A percentile compares a stretch with the other conserved stretches of the same genome.
phyloP scores from a whole-genome alignment of 2,113 vertebrate species.

The Macrotus californicus region DNA sequence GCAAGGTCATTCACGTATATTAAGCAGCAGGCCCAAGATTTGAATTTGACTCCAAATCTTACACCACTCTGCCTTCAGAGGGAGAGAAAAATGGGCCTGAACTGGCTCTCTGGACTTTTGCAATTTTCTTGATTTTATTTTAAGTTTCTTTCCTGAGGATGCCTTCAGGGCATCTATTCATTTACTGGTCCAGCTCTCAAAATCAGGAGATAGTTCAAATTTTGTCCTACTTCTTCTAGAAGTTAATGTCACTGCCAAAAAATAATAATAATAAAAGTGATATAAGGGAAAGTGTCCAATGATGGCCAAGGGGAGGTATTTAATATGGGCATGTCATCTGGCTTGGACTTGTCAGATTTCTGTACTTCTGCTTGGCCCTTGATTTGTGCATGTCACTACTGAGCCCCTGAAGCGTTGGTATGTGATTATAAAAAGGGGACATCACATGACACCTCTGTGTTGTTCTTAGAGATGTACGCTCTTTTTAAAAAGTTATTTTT shows the following conservation, averaged over 20 bases:
- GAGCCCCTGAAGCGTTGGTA: not conserved
- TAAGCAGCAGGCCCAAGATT: not conserved
- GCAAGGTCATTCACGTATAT: not conserved
- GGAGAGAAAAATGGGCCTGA: not conserved
- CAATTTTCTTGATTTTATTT: conserved; percentile 53
- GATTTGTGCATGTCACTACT: not conserved
- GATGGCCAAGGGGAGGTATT: not conserved
- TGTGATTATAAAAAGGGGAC: not conserved
- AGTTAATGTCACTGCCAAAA: conserved; percentile 10
- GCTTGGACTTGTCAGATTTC: not conserved
- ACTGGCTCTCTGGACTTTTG: not conserved
- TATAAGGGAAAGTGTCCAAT: not conserved
- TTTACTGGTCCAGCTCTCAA: conserved; percentile 23
- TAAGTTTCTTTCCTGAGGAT: conserved; percentile 60
- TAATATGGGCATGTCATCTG: not conserved
- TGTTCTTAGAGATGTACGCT: not conserved
- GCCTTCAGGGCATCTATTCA: conserved; percentile 13
- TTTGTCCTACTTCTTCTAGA: conserved; percentile 53
- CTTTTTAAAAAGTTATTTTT: not conserved
- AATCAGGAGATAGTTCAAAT: conserved; percentile 22
- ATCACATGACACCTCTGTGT: not conserved
- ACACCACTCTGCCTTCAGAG: not conserved
- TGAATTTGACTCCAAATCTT: not conserved
- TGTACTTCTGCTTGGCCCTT: not conserved
- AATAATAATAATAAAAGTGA: not conserved